Percentiles rank a stretch among this genome's conserved stretches.
These are phyloP conservation scores for Acanthisitta chloris DNA, from an alignment of 2,113 vertebrate genomes.

Conservation along the genomic window DNA sequence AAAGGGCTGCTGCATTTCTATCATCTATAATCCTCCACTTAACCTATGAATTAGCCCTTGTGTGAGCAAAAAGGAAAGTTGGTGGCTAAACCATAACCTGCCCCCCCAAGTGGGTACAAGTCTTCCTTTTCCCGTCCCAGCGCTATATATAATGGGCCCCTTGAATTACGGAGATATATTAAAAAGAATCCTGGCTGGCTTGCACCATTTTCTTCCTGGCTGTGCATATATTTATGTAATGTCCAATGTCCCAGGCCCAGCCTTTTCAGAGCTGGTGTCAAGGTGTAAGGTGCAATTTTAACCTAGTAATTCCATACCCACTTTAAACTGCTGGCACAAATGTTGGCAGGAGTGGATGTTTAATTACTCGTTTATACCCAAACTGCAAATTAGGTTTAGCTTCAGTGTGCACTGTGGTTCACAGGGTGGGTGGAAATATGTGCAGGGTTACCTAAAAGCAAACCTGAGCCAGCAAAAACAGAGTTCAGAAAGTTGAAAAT, in stretches of 20 bases:
- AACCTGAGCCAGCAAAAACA: constrained; percentile 32
- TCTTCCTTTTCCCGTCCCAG: constrained; percentile 53
- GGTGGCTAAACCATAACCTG: constrained; percentile 44
- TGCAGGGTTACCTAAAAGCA: background rate
- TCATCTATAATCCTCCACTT: constrained; percentile 66
- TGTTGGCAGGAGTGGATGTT: background rate
- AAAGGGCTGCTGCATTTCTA: constrained; percentile 60
- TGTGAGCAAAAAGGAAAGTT: constrained; percentile 63
- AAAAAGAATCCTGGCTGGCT: constrained; percentile 51
- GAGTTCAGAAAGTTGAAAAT: constrained; percentile 30
- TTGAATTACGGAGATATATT: constrained; percentile 56
- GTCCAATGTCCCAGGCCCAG: background rate
- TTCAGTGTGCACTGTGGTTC: constrained; percentile 19
- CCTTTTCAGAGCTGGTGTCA: constrained; percentile 22
- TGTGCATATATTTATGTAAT: constrained; percentile 26
- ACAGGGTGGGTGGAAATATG: constrained; percentile 8
- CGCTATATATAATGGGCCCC: constrained; percentile 30
- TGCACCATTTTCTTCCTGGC: constrained; percentile 43
- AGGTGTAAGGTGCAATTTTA: constrained; percentile 51
- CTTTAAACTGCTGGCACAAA: constrained; percentile 29
- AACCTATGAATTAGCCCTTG: constrained; percentile 67
- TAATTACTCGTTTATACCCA: constrained; percentile 25
- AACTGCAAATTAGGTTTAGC: constrained; percentile 37
- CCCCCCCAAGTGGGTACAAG: constrained; percentile 39
- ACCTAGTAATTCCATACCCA: constrained; percentile 9